These are phyloP conservation scores for Amblyjoppa fuscipennis DNA, from an alignment of 2,888 invertebrate species.

Conservation along the genomic window DNA sequence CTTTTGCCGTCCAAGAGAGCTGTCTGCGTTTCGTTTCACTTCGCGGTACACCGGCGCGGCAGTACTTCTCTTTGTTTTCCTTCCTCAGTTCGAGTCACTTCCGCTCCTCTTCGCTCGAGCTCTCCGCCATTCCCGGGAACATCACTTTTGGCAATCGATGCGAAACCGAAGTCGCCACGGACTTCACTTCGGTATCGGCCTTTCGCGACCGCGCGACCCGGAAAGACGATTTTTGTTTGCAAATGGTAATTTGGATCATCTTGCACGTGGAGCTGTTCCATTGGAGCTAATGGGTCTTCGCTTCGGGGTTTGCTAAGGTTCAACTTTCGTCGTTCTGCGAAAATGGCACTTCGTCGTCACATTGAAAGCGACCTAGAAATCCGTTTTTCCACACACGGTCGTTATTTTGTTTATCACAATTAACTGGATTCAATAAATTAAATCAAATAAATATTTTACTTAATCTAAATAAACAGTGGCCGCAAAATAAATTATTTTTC, in stretches of 20 bases:
- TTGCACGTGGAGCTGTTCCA: neutral
- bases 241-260: neutral
- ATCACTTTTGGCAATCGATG: conserved; percentile 65
- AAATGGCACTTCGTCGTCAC: neutral
- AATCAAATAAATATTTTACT: too few relatives aligned
- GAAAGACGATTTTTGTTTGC: conserved; percentile 54
- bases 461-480: too few relatives aligned
- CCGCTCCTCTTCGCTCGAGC: conserved; percentile 34
- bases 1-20: neutral
- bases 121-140: conserved; percentile 55
- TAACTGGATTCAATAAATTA: neutral
- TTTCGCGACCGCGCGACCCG: conserved; percentile 46
- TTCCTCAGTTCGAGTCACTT: conserved; percentile 42
- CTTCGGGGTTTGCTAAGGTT: neutral
- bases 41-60: conserved; percentile 48
- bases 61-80: conserved; percentile 45
- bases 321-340: neutral
- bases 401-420: too few relatives aligned
- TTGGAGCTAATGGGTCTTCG: neutral
- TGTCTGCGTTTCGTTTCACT: conserved; percentile 56
- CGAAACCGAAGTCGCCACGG: conserved; percentile 54
- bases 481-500: too few relatives aligned
- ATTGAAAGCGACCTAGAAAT: neutral
- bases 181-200: conserved; percentile 47
- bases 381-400: neutral